Conservation (phyloP, 2,888 invertebrate genomes). For the Nomada ferruginata region DNA sequence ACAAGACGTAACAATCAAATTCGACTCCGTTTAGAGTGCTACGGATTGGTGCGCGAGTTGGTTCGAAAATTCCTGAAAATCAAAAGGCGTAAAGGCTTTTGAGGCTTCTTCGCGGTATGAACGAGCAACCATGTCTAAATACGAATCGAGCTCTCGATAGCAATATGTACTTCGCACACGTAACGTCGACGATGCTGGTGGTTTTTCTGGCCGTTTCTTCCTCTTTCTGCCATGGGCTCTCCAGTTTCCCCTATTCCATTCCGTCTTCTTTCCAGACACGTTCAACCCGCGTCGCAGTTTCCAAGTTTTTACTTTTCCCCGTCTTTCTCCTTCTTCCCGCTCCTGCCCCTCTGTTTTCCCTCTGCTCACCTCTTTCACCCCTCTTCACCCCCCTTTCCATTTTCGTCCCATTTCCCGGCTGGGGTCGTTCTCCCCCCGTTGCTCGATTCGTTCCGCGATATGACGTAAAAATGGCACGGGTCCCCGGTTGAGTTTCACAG, state of each 20-base stretch:
- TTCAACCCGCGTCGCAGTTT: constrained; percentile 54
- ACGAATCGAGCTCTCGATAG: constrained; percentile 48
- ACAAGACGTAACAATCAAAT: too few relatives aligned
- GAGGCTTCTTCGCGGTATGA: constrained; percentile 38
- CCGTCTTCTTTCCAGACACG: constrained; percentile 55
- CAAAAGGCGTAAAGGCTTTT: constrained; percentile 38
- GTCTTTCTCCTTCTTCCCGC: not conserved
- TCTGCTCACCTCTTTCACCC: not conserved
- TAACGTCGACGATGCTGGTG: constrained; percentile 15
- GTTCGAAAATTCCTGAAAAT: constrained; percentile 22
- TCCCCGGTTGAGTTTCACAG: constrained; percentile 22
- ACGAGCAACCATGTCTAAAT: constrained; percentile 31
- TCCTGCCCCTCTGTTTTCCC: not conserved
- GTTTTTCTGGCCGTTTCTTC: constrained; percentile 43
- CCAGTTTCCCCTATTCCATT: constrained; percentile 28
- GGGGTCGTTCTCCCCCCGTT: not conserved
- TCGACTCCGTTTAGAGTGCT: not conserved
- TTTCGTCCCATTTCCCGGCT: not conserved
- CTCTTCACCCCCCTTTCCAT: not conserved
- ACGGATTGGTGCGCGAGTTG: not conserved
- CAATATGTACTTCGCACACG: constrained; percentile 23
- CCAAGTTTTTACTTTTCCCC: constrained; percentile 45
- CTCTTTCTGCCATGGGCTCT: constrained; percentile 24
- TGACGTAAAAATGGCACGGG: constrained; percentile 41
- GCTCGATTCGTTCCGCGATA: constrained; percentile 42